These are phyloP conservation scores for Rutpela maculata DNA, from an alignment of 2,888 invertebrate species.

Conservation along the genomic window DNA sequence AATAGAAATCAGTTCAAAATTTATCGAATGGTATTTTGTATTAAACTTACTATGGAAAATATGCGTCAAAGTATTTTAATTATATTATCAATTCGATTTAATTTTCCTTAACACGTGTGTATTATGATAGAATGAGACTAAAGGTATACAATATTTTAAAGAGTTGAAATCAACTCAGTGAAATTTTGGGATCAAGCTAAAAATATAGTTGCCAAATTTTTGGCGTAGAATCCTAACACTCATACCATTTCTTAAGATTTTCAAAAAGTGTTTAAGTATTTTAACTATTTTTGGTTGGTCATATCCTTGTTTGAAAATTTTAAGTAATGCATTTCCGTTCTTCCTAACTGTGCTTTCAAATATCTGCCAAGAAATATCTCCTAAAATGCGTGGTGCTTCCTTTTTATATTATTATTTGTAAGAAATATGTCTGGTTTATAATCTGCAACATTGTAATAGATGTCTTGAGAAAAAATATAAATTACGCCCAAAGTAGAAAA, in stretches of 20 bases:
- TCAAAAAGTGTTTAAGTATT: neutral
- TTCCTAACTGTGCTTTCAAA: conserved; percentile 19
- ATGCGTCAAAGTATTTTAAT: too few relatives aligned
- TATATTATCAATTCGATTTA: too few relatives aligned
- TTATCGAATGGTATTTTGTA: neutral
- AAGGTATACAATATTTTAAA: conserved; percentile 30
- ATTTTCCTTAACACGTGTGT: neutral
- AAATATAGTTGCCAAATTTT: conserved; percentile 53
- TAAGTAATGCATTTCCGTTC: conserved; percentile 4
- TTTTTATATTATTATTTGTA: neutral
- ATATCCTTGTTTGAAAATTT: neutral
- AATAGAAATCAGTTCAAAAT: neutral
- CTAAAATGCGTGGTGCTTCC: conserved; percentile 19
- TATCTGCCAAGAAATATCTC: conserved; percentile 15
- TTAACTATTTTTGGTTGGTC: neutral
- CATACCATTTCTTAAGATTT: conserved; percentile 13
- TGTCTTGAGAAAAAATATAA: neutral
- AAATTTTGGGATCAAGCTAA: conserved; percentile 64
- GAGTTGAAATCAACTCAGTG: conserved; percentile 52
- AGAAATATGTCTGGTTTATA: neutral
- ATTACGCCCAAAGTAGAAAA: too few relatives aligned
- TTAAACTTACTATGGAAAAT: too few relatives aligned
- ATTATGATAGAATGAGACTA: conserved; percentile 33
- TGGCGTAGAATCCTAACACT: conserved; percentile 35
- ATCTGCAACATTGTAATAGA: neutral